phyloP scores from a whole-genome alignment of 1,140 invertebrate species.

The Watersipora subatra region DNA sequence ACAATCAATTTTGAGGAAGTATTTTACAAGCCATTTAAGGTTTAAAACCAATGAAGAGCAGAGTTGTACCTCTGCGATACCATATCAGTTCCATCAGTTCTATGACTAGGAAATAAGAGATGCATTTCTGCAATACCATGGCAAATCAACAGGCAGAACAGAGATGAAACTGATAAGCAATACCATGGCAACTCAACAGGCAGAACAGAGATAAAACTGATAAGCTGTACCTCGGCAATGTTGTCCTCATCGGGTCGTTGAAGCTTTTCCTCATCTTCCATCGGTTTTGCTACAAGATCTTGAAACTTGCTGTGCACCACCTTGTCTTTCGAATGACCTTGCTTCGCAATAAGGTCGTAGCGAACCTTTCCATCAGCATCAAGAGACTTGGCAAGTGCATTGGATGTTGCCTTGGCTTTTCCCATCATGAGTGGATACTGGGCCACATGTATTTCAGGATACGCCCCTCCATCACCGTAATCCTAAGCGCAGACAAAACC shows the following conservation, averaged over 20 bases:
- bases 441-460: conserved; percentile 91
- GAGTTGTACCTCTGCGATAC: too few relatives aligned
- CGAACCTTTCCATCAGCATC: conserved; percentile 80
- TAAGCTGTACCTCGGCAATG: conserved; percentile 59
- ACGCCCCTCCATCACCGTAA: conserved; percentile 90
- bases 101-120: too few relatives aligned
- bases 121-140: too few relatives aligned
- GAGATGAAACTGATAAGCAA: too few relatives aligned
- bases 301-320: conserved; percentile 87
- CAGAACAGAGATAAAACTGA: neutral
- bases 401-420: conserved; percentile 45
- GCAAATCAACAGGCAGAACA: too few relatives aligned
- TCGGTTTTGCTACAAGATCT: conserved; percentile 83
- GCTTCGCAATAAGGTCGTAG: conserved; percentile 85
- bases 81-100: too few relatives aligned
- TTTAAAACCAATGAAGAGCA: too few relatives aligned
- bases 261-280: conserved; percentile 72
- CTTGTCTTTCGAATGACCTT: conserved; percentile 91
- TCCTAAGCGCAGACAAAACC: conserved; percentile 42
- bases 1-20: too few relatives aligned
- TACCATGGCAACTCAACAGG: too few relatives aligned
- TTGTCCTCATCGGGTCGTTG: conserved; percentile 73
- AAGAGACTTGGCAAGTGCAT: conserved; percentile 81
- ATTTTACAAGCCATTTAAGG: too few relatives aligned
- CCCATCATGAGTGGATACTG: conserved; percentile 84